Evolutionary conservation across 2,888 invertebrate genomes (phyloP).

Genomic region (Nymphalis urticae): DNA sequence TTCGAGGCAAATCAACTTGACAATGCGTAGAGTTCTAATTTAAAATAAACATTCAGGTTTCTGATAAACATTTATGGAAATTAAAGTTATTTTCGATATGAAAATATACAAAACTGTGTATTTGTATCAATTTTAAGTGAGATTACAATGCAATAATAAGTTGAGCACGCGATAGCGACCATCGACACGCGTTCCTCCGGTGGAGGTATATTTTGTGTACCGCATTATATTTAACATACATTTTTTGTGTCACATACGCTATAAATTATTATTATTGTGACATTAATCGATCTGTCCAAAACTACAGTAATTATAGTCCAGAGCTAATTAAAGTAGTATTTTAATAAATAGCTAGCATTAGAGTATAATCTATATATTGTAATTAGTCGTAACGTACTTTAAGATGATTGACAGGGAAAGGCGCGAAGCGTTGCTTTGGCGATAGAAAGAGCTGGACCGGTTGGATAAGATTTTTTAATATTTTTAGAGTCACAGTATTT

Average conservation of each 20-base stretch:
- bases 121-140: slow-evolving; percentile 23
- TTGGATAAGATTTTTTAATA: slow-evolving; percentile 50
- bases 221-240: slow-evolving; percentile 40
- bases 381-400: slow-evolving; percentile 40
- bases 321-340: slow-evolving; percentile 44
- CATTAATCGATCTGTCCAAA: slow-evolving; percentile 75
- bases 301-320: slow-evolving; percentile 50
- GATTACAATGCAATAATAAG: slow-evolving; percentile 9
- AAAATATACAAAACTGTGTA: slow-evolving; percentile 32
- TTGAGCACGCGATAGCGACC: slow-evolving; percentile 5
- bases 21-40: not conserved
- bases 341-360: slow-evolving; percentile 39
- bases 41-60: slow-evolving; percentile 11
- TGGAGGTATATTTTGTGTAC: slow-evolving; percentile 34
- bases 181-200: not conserved
- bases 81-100: slow-evolving; percentile 32
- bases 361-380: slow-evolving; percentile 40
- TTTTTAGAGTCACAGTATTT: slow-evolving; percentile 65
- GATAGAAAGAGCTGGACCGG: slow-evolving; percentile 39
- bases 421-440: slow-evolving; percentile 32
- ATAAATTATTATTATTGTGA: slow-evolving; percentile 53
- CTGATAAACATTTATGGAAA: slow-evolving; percentile 21
- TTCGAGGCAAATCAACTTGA: not conserved
- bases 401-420: slow-evolving; percentile 46
- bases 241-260: slow-evolving; percentile 51